Evolutionary conservation across 2,888 invertebrate species (phyloP).

Genomic region (Philereme vetulata): DNA sequence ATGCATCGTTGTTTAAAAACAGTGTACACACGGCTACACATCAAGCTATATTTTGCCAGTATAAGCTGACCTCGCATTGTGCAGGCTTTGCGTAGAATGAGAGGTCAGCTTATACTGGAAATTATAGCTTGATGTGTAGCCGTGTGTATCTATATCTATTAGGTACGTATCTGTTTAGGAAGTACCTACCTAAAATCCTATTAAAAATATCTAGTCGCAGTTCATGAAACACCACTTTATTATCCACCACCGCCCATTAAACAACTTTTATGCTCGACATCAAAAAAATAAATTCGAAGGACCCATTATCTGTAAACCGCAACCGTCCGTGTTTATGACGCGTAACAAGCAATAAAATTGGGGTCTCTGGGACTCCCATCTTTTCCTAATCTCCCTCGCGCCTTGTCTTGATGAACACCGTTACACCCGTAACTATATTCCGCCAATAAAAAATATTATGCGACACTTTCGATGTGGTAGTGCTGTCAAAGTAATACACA

Average conservation of each 20-base stretch:
- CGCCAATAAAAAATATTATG: conserved; percentile 74
- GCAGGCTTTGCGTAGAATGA: too few relatives aligned
- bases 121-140: too few relatives aligned
- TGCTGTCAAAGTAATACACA: conserved; percentile 15
- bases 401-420: conserved; percentile 72
- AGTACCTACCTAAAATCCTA: too few relatives aligned
- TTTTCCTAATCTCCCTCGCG: conserved; percentile 71
- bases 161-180: too few relatives aligned
- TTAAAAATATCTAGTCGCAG: conserved; percentile 24
- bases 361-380: conserved; percentile 59
- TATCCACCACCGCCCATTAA: conserved; percentile 62
- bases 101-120: too few relatives aligned
- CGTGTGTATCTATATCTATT: too few relatives aligned
- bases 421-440: conserved; percentile 63
- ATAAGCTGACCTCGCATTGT: too few relatives aligned
- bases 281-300: conserved; percentile 64
- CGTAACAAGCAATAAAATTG: conserved; percentile 81
- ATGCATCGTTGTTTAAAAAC: too few relatives aligned
- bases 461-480: conserved; percentile 51
- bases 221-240: conserved; percentile 38
- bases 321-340: conserved; percentile 72
- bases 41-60: too few relatives aligned
- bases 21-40: too few relatives aligned
- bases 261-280: conserved; percentile 63
- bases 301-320: conserved; percentile 68